Evolutionary conservation across 2,113 vertebrate genomes (phyloP).

Genomic region (Brachionichthys hirsutus): DNA sequence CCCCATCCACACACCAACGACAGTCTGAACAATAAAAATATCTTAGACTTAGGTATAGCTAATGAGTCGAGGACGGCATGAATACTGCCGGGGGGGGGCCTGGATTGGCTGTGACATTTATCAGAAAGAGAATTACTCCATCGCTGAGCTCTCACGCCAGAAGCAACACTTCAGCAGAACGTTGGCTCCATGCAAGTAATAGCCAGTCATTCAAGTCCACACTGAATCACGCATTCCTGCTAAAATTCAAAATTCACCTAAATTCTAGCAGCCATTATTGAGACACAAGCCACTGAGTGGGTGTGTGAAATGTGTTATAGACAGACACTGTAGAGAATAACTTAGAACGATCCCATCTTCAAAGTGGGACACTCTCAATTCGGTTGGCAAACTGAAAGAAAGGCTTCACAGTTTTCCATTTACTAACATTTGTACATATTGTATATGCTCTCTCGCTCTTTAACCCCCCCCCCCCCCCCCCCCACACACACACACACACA

Average conservation of each 20-base stretch:
- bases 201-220: slow-evolving; percentile 14
- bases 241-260: slow-evolving; percentile 1
- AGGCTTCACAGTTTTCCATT: too few species aligned
- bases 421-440: too few species aligned
- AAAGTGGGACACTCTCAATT: too few species aligned
- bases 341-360: too few species aligned
- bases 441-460: too few species aligned
- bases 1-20: background rate
- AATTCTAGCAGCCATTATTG: background rate
- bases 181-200: background rate
- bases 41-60: slow-evolving; percentile 6
- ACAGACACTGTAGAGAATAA: too few species aligned
- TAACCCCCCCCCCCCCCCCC: too few species aligned
- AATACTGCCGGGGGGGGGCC: background rate
- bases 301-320: background rate
- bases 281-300: slow-evolving; percentile 4
- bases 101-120: slow-evolving; percentile 32
- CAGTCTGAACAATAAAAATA: slow-evolving; percentile 9
- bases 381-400: too few species aligned
- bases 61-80: background rate
- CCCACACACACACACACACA: too few species aligned
- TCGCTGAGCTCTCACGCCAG: slow-evolving; percentile 36
- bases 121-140: slow-evolving; percentile 15
- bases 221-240: slow-evolving; percentile 1
- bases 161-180: slow-evolving; percentile 17